A percentile compares a stretch with the other conserved stretches of the same genome.
Conservation (phyloP, 2,113 vertebrate genomes). For the Cettia cetti region DNA sequence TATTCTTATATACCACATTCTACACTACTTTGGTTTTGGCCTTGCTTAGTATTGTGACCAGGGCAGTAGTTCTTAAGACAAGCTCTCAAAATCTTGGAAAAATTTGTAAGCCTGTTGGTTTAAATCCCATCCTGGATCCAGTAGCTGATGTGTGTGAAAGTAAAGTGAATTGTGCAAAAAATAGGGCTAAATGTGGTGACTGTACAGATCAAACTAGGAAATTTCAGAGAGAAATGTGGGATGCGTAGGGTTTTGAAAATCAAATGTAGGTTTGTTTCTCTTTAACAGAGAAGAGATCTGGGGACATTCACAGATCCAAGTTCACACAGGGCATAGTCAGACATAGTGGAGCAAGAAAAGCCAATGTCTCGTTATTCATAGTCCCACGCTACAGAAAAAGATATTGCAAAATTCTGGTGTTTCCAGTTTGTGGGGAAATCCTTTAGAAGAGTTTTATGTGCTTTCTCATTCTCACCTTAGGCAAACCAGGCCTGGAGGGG, state of each 20-base stretch:
- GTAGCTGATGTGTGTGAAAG: neutral
- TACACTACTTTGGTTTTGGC: neutral
- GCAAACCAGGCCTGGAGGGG: neutral
- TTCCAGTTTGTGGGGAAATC: neutral
- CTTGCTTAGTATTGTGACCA: neutral
- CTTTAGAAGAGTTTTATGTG: neutral
- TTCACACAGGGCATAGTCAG: neutral
- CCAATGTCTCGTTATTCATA: neutral
- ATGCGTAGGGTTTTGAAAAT: neutral
- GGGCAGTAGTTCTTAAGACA: neutral
- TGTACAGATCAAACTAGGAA: neutral
- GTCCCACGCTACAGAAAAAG: neutral
- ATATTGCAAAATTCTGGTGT: slow-evolving; percentile 10
- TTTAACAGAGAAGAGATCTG: neutral
- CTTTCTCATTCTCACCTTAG: neutral
- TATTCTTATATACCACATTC: neutral
- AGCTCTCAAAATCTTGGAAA: neutral
- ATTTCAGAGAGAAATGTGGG: neutral
- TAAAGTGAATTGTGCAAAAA: neutral
- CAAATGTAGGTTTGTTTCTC: neutral
- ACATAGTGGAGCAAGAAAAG: neutral
- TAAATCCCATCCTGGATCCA: neutral
- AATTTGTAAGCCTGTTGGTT: neutral
- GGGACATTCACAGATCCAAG: neutral
- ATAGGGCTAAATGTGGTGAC: neutral